phyloP scores from a whole-genome alignment of 2,113 vertebrate genomes.

The Daphoenositta chrysoptera region DNA sequence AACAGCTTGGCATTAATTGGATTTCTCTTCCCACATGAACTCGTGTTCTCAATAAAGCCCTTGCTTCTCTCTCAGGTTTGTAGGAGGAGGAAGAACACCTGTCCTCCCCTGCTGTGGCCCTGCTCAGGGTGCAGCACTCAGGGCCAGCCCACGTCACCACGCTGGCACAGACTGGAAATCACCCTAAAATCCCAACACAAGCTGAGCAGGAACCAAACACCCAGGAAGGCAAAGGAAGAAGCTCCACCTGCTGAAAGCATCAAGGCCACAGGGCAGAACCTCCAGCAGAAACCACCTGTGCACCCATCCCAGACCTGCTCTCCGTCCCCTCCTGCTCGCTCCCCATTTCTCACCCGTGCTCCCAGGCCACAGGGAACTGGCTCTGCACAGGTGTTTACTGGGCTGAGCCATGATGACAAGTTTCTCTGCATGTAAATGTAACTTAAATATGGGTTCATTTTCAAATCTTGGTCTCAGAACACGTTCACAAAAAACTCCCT shows the following conservation, averaged over 20 bases:
- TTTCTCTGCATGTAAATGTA: neutral
- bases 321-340: neutral
- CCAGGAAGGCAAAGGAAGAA: neutral
- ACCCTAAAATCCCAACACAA: neutral
- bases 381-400: neutral
- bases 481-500: neutral
- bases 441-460: neutral
- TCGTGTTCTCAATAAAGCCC: neutral
- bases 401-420: neutral
- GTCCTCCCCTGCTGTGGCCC: fast-evolving
- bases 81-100: neutral
- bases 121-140: neutral
- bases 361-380: neutral
- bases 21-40: neutral
- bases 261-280: neutral
- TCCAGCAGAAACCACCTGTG: neutral
- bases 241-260: neutral
- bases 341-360: neutral
- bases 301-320: neutral
- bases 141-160: neutral
- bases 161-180: neutral
- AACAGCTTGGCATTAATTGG: neutral
- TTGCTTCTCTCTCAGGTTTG: neutral
- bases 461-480: neutral
- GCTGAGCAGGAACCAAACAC: neutral